These are phyloP conservation scores for Caenorhabditis becei DNA, from an alignment of 2,888 invertebrate genomes.

Conservation along the genomic window DNA sequence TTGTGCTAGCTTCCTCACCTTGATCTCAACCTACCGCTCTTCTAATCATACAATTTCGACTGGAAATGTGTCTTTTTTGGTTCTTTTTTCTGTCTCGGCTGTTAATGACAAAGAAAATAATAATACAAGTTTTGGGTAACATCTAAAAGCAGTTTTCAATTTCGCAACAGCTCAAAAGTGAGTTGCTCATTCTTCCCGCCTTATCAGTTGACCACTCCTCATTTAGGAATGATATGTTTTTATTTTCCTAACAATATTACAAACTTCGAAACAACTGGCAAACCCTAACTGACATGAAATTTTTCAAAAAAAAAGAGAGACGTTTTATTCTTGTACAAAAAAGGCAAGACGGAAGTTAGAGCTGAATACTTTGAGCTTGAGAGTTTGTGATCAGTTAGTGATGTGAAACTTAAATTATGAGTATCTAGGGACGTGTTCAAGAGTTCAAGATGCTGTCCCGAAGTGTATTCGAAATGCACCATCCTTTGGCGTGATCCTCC, in stretches of 20 bases:
- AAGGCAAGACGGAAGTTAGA: constrained; percentile 9
- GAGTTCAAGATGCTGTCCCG: constrained; percentile 71
- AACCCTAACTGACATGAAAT: no score
- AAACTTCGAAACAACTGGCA: no score
- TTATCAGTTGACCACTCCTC: no score
- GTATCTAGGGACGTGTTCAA: constrained; percentile 40
- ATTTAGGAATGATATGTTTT: no score
- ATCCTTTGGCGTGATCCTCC: constrained; percentile 67
- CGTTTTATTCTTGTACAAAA: not conserved
- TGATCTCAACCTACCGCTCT: constrained; percentile 37
- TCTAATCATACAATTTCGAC: constrained; percentile 37
- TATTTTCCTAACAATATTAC: no score
- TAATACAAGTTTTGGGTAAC: not conserved
- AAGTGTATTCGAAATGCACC: constrained; percentile 73
- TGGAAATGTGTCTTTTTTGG: no score
- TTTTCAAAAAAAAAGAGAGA: no score
- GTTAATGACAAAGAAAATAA: constrained; percentile 13
- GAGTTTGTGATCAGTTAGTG: not conserved
- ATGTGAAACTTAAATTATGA: constrained; percentile 43
- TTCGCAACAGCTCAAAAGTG: not conserved
- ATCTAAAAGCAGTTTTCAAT: not conserved
- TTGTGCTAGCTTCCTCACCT: constrained; percentile 44
- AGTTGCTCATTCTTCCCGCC: not conserved
- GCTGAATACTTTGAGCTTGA: not conserved
- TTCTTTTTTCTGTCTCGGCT: not conserved